Evolutionary conservation across 64 coral and sea anemone genomes (phyloP).

Genomic region (Platygyra sinensis): DNA sequence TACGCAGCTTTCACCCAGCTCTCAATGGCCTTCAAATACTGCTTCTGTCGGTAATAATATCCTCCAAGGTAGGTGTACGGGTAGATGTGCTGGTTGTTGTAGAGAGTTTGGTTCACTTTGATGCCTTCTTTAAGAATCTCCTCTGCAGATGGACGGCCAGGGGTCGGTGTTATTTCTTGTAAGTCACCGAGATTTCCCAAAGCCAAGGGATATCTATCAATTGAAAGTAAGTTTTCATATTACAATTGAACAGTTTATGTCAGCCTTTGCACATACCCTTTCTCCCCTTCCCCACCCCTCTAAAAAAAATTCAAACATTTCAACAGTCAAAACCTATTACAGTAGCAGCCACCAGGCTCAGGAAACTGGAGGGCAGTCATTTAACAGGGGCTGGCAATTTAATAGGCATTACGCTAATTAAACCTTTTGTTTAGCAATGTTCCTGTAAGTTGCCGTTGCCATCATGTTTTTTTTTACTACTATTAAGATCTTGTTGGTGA

Average conservation of each 20-base stretch:
- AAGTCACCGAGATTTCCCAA: slow-evolving; percentile 75
- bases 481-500: too few relatives aligned
- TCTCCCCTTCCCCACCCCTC: too few relatives aligned
- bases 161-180: slow-evolving; percentile 68
- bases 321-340: too few relatives aligned
- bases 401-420: too few relatives aligned
- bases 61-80: slow-evolving; percentile 90
- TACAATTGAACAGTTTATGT: neutral
- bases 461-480: too few relatives aligned
- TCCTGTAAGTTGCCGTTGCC: too few relatives aligned
- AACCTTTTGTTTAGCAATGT: too few relatives aligned
- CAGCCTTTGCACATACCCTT: neutral
- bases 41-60: slow-evolving; percentile 84
- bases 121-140: slow-evolving; percentile 83
- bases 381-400: too few relatives aligned
- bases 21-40: slow-evolving; percentile 70
- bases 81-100: slow-evolving; percentile 82
- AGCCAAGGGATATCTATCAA: slow-evolving; percentile 79
- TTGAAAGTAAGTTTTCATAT: neutral
- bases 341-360: too few relatives aligned
- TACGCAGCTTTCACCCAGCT: slow-evolving; percentile 84
- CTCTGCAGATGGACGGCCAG: slow-evolving; percentile 50
- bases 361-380: too few relatives aligned
- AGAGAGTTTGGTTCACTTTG: slow-evolving; percentile 52
- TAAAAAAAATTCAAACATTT: too few relatives aligned